Percentiles rank a stretch among this genome's conserved stretches.
These are phyloP conservation scores for Euglossa dilemma DNA, from an alignment of 1,140 invertebrate genomes.

Conservation along the genomic window DNA sequence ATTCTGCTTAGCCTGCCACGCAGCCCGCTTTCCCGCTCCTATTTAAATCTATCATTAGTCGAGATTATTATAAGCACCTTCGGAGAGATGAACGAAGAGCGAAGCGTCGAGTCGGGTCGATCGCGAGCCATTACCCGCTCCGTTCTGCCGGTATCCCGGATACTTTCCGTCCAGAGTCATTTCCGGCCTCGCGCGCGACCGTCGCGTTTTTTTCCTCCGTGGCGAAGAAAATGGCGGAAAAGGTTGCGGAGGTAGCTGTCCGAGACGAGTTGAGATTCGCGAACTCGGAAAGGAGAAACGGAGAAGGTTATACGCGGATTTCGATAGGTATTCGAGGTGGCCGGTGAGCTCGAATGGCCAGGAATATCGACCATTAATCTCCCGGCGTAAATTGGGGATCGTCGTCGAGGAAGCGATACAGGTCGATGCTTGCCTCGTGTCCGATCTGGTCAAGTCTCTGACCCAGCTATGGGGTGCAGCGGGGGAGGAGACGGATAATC, in stretches of 20 bases:
- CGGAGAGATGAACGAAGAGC: too few relatives aligned
- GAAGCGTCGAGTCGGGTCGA: slow-evolving; percentile 21
- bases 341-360: too few relatives aligned
- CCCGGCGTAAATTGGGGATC: not conserved
- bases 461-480: slow-evolving; percentile 54
- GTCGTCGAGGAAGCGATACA: slow-evolving; percentile 38
- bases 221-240: too few relatives aligned
- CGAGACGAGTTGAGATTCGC: too few relatives aligned
- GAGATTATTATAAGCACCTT: slow-evolving; percentile 44
- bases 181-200: slow-evolving; percentile 31
- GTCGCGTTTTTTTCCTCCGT: not conserved
- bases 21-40: slow-evolving; percentile 8
- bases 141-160: slow-evolving; percentile 16
- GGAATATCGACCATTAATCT: not conserved
- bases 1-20: not conserved
- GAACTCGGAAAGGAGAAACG: too few relatives aligned
- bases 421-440: slow-evolving; percentile 54
- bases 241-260: too few relatives aligned
- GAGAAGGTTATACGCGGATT: too few relatives aligned
- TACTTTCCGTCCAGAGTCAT: slow-evolving; percentile 41
- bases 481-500: slow-evolving; percentile 81
- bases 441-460: slow-evolving; percentile 61
- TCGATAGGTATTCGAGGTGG: too few relatives aligned
- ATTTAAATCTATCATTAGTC: slow-evolving; percentile 51
- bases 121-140: slow-evolving; percentile 36